Base-by-base conservation (phyloP, 2,113 vertebrate species). In the Athene cunicularia region DNA sequence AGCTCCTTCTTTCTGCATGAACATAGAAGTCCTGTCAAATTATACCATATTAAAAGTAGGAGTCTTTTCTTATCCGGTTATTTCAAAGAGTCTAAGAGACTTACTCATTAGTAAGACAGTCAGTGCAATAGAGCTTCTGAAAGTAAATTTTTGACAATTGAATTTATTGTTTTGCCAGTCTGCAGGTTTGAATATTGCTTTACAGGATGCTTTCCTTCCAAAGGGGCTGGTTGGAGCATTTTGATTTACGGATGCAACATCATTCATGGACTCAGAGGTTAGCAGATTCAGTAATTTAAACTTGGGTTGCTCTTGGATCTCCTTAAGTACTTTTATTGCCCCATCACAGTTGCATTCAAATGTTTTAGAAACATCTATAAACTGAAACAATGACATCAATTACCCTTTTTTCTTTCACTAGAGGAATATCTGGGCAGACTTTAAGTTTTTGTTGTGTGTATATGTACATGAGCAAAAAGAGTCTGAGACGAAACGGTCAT, bases 371-470 rank as follows among this genome's bases (percentile, higher is more conserved):
- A 62, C 32, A 91, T 27, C 52, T 73, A 58, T 30, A 71, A 80
- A 66, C 33, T 19, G 23, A 45, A 93, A 80, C 14, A 74, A 64
- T 12, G 14, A 5, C 20, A 76, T 20, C 15, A 18, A 45, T 60
- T 60, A 60, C 53, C 8, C 3, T 59, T 75, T 63, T 63, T 35
- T 20, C 33, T 73, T 88, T 63, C 56, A 32, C 23, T 23, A 0
- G 1, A 86, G 11, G 27, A 72, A 39, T 53, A 73, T 53, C 32
- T 43, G 33, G 16, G 27, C 24, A 88, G 43, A 45, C 11, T 55
- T 80, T 6, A 47, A 11, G 21, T 32, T 52, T 73, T 70, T 28
- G 0, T 27, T 4, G 1, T 55, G 17, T 19, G 21, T 37, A 0
- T 17, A 18, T 5, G 8, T 20, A 17, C 5, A 21, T 5, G 18